Evolutionary conservation across 2,797 vertebrate species (phyloP).

Genomic region (Coregonus sp.): DNA sequence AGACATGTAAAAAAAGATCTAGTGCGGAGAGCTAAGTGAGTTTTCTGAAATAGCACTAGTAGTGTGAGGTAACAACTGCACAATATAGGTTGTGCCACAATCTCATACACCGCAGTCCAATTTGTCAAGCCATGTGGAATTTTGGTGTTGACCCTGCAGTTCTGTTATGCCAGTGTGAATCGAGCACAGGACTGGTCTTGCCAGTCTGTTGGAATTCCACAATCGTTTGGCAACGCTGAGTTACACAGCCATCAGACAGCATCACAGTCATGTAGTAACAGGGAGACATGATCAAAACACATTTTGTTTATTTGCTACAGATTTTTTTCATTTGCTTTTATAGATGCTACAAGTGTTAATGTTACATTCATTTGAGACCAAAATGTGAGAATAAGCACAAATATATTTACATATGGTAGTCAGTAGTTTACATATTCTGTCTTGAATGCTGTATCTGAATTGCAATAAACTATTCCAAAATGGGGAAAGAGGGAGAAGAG

Average conservation of each 20-base stretch:
- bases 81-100: background rate
- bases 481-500: too few relatives aligned
- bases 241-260: conserved; percentile 30
- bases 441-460: too few relatives aligned
- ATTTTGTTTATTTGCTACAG: background rate
- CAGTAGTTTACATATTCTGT: too few relatives aligned
- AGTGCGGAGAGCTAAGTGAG: background rate
- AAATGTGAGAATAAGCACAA: too few relatives aligned
- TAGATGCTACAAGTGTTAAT: background rate
- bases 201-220: conserved; percentile 28
- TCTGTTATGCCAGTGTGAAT: conserved; percentile 41
- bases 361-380: too few relatives aligned
- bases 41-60: background rate
- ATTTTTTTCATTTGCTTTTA: background rate
- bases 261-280: conserved; percentile 17
- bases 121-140: conserved; percentile 35
- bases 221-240: conserved; percentile 22
- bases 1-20: too few relatives aligned
- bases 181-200: conserved; percentile 26
- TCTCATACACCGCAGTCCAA: background rate
- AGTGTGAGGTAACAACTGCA: background rate
- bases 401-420: too few relatives aligned
- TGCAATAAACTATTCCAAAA: too few relatives aligned
- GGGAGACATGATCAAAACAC: conserved; percentile 8
- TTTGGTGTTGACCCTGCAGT: conserved; percentile 39